phyloP scores from a whole-genome alignment of 2,888 invertebrate genomes.

The Hydroisotoma schaefferi region DNA sequence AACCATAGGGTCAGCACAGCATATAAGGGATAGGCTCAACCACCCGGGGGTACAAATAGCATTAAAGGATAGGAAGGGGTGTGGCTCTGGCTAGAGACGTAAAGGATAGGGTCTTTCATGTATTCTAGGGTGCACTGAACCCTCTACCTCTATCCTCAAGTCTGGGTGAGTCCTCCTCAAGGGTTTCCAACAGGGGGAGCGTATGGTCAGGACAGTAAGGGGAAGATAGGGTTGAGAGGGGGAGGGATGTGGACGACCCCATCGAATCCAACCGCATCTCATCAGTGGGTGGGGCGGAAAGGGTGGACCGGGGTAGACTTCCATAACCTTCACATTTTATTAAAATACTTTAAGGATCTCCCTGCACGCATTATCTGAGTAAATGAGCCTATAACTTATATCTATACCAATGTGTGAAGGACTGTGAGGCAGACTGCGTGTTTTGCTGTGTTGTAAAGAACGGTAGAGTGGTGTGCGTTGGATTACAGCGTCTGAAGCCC shows the following conservation, averaged over 20 bases:
- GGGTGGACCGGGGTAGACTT: conserved; percentile 78
- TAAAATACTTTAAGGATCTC: background rate
- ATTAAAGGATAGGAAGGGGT: too few relatives aligned
- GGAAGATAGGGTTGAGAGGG: conserved; percentile 54
- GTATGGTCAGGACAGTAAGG: conserved; percentile 59
- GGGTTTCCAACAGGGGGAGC: conserved; percentile 63
- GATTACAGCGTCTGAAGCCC: conserved; percentile 57
- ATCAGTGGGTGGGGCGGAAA: conserved; percentile 62
- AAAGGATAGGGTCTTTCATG: too few relatives aligned
- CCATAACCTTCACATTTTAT: conserved; percentile 64
- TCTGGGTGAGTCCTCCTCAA: conserved; percentile 61
- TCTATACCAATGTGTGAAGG: conserved; percentile 40
- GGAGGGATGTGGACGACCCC: conserved; percentile 52
- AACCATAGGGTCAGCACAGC: too few relatives aligned
- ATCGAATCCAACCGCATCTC: conserved; percentile 54
- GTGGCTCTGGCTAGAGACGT: too few relatives aligned
- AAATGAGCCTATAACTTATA: too few relatives aligned
- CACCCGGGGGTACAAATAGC: too few relatives aligned
- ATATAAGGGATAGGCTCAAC: too few relatives aligned
- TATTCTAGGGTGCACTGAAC: too few relatives aligned
- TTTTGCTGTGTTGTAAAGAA: conserved; percentile 44
- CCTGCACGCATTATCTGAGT: too few relatives aligned
- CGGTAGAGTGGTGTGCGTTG: conserved; percentile 50
- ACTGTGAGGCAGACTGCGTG: conserved; percentile 46
- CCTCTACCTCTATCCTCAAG: conserved; percentile 48